A percentile compares a stretch with the other conserved stretches of the same genome.
Conservation (phyloP, 2,797 vertebrate genomes). For the Muraenolepis orangiensis region DNA sequence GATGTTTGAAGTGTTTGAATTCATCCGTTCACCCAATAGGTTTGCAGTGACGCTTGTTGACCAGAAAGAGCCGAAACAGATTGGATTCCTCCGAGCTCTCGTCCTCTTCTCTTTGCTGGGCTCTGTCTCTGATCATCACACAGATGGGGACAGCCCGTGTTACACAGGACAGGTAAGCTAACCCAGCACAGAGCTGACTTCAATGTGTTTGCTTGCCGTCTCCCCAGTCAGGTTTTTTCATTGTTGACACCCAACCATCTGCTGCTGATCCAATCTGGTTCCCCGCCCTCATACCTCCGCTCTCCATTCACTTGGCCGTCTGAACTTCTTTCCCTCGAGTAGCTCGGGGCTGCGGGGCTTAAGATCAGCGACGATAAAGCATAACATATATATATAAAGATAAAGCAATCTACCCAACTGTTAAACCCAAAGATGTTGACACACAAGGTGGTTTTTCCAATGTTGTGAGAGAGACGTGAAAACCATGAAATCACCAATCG, state of each 20-base stretch:
- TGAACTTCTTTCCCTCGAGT: conserved; percentile 42
- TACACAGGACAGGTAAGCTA: conserved; percentile 46
- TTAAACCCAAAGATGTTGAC: background rate
- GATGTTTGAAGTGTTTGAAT: background rate
- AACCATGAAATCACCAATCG: conserved; percentile 20
- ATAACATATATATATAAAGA: no score
- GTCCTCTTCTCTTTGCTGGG: background rate
- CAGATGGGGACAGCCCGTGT: conserved; percentile 38
- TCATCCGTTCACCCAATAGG: background rate
- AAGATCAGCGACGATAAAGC: conserved; percentile 29
- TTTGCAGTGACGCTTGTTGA: conserved; percentile 1
- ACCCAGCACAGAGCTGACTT: conserved; percentile 46
- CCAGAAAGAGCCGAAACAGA: background rate
- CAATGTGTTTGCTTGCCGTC: conserved; percentile 53
- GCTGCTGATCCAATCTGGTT: conserved; percentile 54
- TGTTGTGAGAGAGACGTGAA: background rate
- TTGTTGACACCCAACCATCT: conserved; percentile 69
- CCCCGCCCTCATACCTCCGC: conserved; percentile 53
- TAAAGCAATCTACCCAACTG: conserved; percentile 25
- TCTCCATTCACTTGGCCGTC: conserved; percentile 57
- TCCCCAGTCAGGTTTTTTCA: conserved; percentile 42
- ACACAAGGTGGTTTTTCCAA: background rate
- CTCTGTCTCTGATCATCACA: background rate
- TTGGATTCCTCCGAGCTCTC: background rate
- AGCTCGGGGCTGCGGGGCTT: conserved; percentile 19